Evolutionary conservation across 2,797 vertebrate genomes (phyloP), one percentile per base, ranked within the genome.

Genomic region (Gouania willdenowi): DNA sequence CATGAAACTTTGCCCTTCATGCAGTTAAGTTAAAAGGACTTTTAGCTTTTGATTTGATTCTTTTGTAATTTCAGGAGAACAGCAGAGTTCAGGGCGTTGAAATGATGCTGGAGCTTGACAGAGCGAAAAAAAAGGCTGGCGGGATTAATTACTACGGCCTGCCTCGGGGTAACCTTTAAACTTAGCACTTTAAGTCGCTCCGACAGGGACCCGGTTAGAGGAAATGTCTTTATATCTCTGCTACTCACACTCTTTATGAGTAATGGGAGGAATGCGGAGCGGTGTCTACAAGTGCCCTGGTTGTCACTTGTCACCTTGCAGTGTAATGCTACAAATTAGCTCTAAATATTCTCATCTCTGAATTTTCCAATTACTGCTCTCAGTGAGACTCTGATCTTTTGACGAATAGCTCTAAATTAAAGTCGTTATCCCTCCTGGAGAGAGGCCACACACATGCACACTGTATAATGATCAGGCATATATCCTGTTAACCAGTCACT

Each of bases 101-200:
- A 49, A 54, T 6, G 35, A 60, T 51, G 53, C 29, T 37, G 41
- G 26, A 38, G 31, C 42, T 59, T 57, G 50, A 56, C 68, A 59
- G 49, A 58, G 41, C 37, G 67, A 53, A 70, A 68, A 65, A 70
- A 68, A 65, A 46, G 64, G 41, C 69, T 66, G 47, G 15, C 44
- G 65, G 70, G 79, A 82, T 81, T 83, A 81, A 79, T 79, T 71
- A 65, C 65, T 69, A 37, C 26, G 27, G 50, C 48, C 66, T 66
- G 60, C 48, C 36, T 38, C 3, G 35, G n/a, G 33, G 47, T 77
- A 79, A 81, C 71, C 77, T 79, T 83, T 76, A 74, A 74, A 79
- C 69, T 69, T 58, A 48, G 30, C 3, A n/a, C 55, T 66, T 28
- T 47, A 27, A 53, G 62, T 69, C 4, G 2, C 50, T 77, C 22